Conservation (phyloP, 2,888 invertebrate species). For the Luperina nickerlii region DNA sequence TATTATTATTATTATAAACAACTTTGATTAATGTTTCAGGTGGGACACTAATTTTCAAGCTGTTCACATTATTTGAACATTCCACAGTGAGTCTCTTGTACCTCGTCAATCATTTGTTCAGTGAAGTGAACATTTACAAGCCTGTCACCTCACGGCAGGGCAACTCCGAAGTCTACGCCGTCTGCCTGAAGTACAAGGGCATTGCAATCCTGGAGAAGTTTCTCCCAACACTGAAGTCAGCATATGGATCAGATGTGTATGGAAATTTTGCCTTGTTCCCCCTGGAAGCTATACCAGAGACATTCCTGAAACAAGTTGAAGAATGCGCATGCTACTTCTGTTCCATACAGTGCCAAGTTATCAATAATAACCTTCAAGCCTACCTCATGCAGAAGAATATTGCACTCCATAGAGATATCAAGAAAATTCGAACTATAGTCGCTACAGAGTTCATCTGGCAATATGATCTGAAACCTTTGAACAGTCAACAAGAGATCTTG, state of each 20-base stretch:
- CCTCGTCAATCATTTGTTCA: constrained; percentile 94
- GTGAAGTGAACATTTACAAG: constrained; percentile 94
- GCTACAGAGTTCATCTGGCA: constrained; percentile 90
- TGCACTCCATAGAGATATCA: constrained; percentile 81
- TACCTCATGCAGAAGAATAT: constrained; percentile 89
- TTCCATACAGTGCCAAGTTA: constrained; percentile 92
- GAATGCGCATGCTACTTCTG: constrained; percentile 92
- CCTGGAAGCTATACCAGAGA: constrained; percentile 89
- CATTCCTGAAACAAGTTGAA: constrained; percentile 92
- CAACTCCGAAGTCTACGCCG: constrained; percentile 97
- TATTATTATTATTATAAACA: too few species aligned
- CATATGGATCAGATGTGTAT: constrained; percentile 85
- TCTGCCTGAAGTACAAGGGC: constrained; percentile 92
- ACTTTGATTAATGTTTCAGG: constrained; percentile 81
- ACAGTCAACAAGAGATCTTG: constrained; percentile 85
- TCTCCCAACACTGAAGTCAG: constrained; percentile 82
- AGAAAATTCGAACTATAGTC: constrained; percentile 86
- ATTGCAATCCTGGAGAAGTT: constrained; percentile 79
- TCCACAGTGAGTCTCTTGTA: constrained; percentile 95
- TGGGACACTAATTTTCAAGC: constrained; percentile 95
- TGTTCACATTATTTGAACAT: constrained; percentile 97
- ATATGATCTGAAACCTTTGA: constrained; percentile 90
- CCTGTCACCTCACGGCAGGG: constrained; percentile 98
- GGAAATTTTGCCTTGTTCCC: constrained; percentile 90
- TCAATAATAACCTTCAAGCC: constrained; percentile 92